A percentile compares a stretch with the other conserved stretches of the same genome.
Evolutionary conservation across 2,888 invertebrate species (phyloP).

Genomic region (Amphipyra tragopoginis): DNA sequence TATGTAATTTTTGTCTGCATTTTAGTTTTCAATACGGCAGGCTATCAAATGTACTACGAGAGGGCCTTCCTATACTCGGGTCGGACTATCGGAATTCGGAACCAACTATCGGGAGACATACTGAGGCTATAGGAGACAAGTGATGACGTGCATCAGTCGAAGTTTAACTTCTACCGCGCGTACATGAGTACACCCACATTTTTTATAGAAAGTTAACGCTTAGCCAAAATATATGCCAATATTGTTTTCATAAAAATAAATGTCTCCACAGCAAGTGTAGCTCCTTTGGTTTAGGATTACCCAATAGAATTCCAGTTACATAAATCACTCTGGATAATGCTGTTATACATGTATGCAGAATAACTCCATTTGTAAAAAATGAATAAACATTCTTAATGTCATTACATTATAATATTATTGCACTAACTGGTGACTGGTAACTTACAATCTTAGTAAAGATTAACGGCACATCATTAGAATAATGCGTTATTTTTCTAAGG

Average conservation of each 20-base stretch:
- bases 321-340: background rate
- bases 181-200: no score
- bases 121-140: no score
- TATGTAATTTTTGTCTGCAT: no score
- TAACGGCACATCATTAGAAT: slow-evolving; percentile 13
- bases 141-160: no score
- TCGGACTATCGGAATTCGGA: no score
- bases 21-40: no score
- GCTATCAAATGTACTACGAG: no score
- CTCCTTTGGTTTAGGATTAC: no score
- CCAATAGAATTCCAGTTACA: background rate
- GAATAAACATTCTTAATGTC: slow-evolving; percentile 34
- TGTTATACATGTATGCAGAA: slow-evolving; percentile 1
- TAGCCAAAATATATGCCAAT: background rate
- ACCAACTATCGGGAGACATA: no score
- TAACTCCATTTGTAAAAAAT: slow-evolving; percentile 21
- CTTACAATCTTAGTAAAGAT: slow-evolving; percentile 43
- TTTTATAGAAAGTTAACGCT: background rate
- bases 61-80: no score
- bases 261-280: background rate
- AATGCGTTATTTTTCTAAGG: no score
- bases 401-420: slow-evolving; percentile 57
- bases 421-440: slow-evolving; percentile 64
- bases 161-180: no score
- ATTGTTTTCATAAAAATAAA: background rate